Base-by-base conservation (phyloP, 2,113 vertebrate species). In the Brachypodius melanocephalos region DNA sequence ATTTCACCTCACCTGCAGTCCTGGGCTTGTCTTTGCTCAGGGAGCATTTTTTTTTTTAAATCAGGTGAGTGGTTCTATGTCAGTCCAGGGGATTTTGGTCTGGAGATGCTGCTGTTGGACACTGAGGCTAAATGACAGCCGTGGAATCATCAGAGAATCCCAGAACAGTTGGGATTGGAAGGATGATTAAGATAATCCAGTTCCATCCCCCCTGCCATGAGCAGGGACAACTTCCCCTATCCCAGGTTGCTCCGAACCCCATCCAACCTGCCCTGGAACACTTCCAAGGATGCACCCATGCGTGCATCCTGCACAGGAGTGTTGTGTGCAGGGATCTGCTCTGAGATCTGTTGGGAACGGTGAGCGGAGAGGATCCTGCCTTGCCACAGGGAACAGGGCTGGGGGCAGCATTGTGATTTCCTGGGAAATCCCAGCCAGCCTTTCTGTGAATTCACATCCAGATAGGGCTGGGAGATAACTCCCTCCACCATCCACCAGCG, bases 381-480 rank as follows among this genome's bases (percentile, higher is more conserved):
- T 38, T 76, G 49, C 48, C 40, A 17, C 8, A 15, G 2, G 17
- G 22, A 69, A 32, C 19, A 61, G 43, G 19, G 28, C 45, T 57
- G 25, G 45, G 32, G 21, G 15, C 18, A 79, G 59, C 16, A 36
- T 8, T 66, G 12, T 6, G 4, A 80, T 29, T 69, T 68, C 46
- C 92, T 83, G 88, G 93, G 92, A 94, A 94, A 95, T 84, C 94
- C 92, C 79, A 89, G 38, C 51, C 51, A 67, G 67, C 46, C 34
- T 51, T 76, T 42, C 54, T 62, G 71, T 12, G 40, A 66, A 43
- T 80, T 22, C 32, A 7, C 6, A 3, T 73, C 51, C 79, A 90
- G 90, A 85, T 43, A 83, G 51, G 25, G 46, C 75, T 93, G 88
- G 76, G 90, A 95, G 67, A 93, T 43, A 90, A 74, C 66, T 45